Base-by-base conservation (phyloP, 2,113 vertebrate species). In the Tretioscincus oriximinensis region DNA sequence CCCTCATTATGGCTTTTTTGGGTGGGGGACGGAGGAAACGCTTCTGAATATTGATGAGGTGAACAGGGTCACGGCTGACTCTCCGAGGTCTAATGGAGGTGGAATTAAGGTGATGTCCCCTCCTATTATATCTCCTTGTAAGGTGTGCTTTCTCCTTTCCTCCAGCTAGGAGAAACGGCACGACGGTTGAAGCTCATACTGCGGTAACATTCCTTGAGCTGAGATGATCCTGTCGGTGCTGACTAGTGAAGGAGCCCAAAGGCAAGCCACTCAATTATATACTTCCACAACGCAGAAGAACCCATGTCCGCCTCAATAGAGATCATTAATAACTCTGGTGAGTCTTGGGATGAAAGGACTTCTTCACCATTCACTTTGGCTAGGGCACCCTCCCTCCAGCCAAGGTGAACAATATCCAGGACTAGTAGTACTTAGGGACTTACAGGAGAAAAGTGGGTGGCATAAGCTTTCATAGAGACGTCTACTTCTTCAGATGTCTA, bases 41-140 rank as follows among this genome's bases (percentile, higher is more conserved):
- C 94, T 94, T 94, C 92, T 96, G 95, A 95, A 96, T 96, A 95
- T 95, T 96, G 94, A 96, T 96, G 94, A 95, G 94, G 94, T 94
- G 93, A 94, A 77, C 89, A 84, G 88, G 94, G 95, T 94, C 86
- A 16, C 85, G 70, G 87, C 93, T 85, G 60, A 91, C 91, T 91
- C 87, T 91, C 47, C n/a, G 94, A 95, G 93, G 93, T 94, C 94
- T 95, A 92, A 92, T 91, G 90, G 93, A 95, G 93, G 94, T 95
- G 90, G 94, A 93, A 94, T 94, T 93, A 94, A 95, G 94, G 95
- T 94, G 92, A 86, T 85, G 89, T 94, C 89, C 89, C 90, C 88
- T 86, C 83, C 79, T 85, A 90, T 93, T 88, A 90, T 85, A 91
- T 89, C 89, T 83, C 31, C 22, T 69, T 1, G 1, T 84, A 77